Evolutionary conservation across 2,888 invertebrate genomes (phyloP), one percentile per base, ranked within the genome.

Genomic region (Drosophila quinaria): DNA sequence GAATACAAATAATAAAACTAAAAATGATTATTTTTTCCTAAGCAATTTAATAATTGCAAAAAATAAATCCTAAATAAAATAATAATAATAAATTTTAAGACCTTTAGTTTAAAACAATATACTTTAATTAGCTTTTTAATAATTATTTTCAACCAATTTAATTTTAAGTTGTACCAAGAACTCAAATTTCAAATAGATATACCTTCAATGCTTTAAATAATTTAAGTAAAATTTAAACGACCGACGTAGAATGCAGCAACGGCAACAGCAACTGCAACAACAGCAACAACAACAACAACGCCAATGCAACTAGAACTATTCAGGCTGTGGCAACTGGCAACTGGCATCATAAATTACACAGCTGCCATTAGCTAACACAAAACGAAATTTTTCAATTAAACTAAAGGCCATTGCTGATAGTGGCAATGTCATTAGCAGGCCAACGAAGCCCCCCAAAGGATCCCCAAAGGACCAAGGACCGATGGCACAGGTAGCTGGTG

Each of bases 321-420:
- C 35, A 8, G 8, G 22, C n/a, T 51, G 51, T 46, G 37, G 39
- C 54, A 49, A 49, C 25, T 47, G 49, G 55, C 55, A 60, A 54
- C 51, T 67, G 66, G 42, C 54, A 65, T 79, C 79, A 84, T 84
- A 84, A 84, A 84, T 84, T 79, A 79, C 83, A 60, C 31, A 59
- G 52, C 56, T 75, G 83, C 86, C 83, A 82, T 82, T 86, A 73
- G 83, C 77, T 78, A 76, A 68, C 66, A 81, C 77, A 84, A 75
- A 87, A 80, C 71, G 81, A 77, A 81, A 87, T 68, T 84, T 84
- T 84, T 84, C 81, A 84, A 84, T 84, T 84, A 81, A 84, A 87
- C 80, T 78, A 84, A 84, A 77, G 84, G 84, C 84, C 80, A 70
- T 54, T 60, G 50, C 54, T 50, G 80, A 80, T 78, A 74, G 69